Evolutionary conservation across 2,888 invertebrate genomes (phyloP), one percentile per base, ranked within the genome.

Genomic region (Andrena flavipes): DNA sequence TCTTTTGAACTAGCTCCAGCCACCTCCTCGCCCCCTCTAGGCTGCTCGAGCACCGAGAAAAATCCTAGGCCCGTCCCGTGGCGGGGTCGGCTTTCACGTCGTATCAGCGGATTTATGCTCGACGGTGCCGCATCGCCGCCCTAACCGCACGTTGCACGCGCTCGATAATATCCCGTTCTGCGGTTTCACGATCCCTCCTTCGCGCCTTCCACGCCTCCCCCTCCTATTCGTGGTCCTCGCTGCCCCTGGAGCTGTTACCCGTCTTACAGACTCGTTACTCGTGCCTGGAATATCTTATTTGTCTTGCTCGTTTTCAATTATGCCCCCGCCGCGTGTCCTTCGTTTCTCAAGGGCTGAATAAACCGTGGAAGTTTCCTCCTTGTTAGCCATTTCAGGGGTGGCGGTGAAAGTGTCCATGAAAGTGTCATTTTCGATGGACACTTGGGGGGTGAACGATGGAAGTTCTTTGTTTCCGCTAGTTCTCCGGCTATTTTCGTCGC

Each of bases 81-180:
- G 33, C 80, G 69, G 73, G 70, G 64, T 88, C 76, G 87, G 91
- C 91, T 91, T 91, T 91, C 91, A 90, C 90, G 89, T 89, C 88
- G 88, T 90, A 92, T 91, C 91, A 85, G 88, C 88, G 89, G 90
- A 92, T 92, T 92, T 92, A 92, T 92, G 88, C 88, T 80, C 82
- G 80, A 79, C 85, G 80, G 65, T 85, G 82, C 74, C 82, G 84
- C 80, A 83, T 76, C 80, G 82, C 62, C 69, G 65, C 60, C 64
- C 60, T 80, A 80, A 75, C 79, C 71, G 82, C 74, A 51, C 67
- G 75, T 59, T 81, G 59, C 68, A 35, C 62, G 65, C 70, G 73
- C 75, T 79, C 79, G 81, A 81, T 84, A 86, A 82, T 81, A 84
- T 80, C 63, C 80, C 65, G 74, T 20, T 35, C 59, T 72, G 29